Percentiles rank a stretch among this genome's conserved stretches.
Evolutionary conservation across 2,888 invertebrate genomes (phyloP).

Genomic region (Galeopsomyia nigrocyanea): DNA sequence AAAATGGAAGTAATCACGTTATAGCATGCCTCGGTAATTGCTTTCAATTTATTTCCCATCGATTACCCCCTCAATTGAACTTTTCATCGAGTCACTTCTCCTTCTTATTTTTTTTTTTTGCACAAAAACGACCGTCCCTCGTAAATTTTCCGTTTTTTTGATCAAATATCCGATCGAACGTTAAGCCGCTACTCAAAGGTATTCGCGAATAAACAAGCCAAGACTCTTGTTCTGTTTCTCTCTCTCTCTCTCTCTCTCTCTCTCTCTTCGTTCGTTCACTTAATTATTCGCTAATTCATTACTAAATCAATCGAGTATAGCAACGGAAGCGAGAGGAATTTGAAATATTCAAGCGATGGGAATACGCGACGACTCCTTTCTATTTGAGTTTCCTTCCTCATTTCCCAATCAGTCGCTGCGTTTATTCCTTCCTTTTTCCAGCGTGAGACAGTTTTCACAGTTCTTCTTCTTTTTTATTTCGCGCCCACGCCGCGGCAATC

Average conservation of each 20-base stretch:
- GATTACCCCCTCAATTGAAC: too few species aligned
- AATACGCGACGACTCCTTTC: neutral
- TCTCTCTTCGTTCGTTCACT: neutral
- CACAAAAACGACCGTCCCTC: neutral
- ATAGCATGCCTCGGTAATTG: too few species aligned
- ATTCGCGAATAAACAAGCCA: neutral
- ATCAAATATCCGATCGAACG: neutral
- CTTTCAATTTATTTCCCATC: too few species aligned
- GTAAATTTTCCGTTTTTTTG: neutral
- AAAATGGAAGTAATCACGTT: too few species aligned
- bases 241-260: neutral
- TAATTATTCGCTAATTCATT: neutral
- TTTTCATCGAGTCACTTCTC: too few species aligned
- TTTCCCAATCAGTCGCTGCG: constrained; percentile 17
- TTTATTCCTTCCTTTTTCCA: constrained; percentile 58
- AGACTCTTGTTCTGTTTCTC: neutral
- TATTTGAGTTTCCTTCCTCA: constrained; percentile 14
- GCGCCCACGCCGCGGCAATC: constrained; percentile 24
- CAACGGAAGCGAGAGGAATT: too few species aligned
- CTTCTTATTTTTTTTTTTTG: neutral
- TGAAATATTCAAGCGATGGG: too few species aligned
- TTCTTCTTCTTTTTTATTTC: constrained; percentile 28
- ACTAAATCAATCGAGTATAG: neutral
- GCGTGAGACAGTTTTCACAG: constrained; percentile 42
- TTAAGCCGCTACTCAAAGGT: neutral